These are phyloP conservation scores for Dynastes tityus DNA, from an alignment of 2,888 invertebrate species.

Conservation along the genomic window DNA sequence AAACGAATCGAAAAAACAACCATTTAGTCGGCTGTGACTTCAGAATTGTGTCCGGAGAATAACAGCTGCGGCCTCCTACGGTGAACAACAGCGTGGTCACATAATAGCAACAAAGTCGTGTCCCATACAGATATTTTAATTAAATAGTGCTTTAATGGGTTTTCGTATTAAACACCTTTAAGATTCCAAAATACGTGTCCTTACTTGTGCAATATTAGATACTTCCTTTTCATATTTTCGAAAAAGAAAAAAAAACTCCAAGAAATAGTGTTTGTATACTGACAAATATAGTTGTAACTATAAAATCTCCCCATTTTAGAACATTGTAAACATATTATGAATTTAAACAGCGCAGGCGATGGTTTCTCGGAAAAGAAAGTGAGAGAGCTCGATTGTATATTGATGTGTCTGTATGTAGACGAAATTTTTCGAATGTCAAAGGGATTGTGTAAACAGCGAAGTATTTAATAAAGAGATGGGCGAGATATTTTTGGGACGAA, in stretches of 20 bases:
- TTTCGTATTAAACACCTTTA: conserved; percentile 50
- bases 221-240: conserved; percentile 10
- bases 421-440: conserved; percentile 43
- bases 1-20: conserved; percentile 50
- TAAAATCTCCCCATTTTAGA: conserved; percentile 44
- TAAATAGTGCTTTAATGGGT: conserved; percentile 59
- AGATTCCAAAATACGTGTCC: neutral
- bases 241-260: conserved; percentile 16
- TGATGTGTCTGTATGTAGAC: conserved; percentile 40
- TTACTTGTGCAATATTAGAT: neutral
- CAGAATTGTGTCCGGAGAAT: conserved; percentile 57
- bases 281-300: conserved; percentile 44
- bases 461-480: conserved; percentile 42
- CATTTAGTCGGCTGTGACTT: conserved; percentile 48
- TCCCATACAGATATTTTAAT: conserved; percentile 65
- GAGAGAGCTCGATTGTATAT: conserved; percentile 26
- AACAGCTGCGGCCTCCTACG: conserved; percentile 66
- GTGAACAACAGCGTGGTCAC: conserved; percentile 63
- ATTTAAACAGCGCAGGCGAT: conserved; percentile 32
- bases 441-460: conserved; percentile 37
- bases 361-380: conserved; percentile 26
- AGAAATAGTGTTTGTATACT: conserved; percentile 34
- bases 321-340: conserved; percentile 45
- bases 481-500: conserved; percentile 43
- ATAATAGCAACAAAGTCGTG: conserved; percentile 66